Percentiles rank a stretch among this genome's conserved stretches.
These are phyloP conservation scores for Trichonephila clavipes DNA, from an alignment of 1,140 invertebrate genomes.

Conservation along the genomic window DNA sequence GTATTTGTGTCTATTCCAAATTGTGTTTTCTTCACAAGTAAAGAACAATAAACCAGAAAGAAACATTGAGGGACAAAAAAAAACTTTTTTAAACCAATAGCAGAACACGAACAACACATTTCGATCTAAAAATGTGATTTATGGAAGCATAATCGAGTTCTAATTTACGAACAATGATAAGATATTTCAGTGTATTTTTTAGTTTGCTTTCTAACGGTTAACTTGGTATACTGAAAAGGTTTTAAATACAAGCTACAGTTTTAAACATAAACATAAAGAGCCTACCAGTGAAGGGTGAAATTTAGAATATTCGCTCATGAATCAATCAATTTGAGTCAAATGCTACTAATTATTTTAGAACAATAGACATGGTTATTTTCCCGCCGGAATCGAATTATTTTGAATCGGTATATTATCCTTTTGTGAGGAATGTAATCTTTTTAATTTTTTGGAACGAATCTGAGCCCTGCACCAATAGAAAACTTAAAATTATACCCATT, in stretches of 20 bases:
- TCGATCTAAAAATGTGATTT: too few species aligned
- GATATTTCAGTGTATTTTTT: neutral
- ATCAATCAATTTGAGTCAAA: conserved; percentile 10
- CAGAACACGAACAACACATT: too few species aligned
- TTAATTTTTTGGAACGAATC: neutral
- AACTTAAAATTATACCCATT: conserved; percentile 44
- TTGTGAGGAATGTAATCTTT: neutral
- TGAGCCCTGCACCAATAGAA: neutral
- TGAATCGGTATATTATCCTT: conserved; percentile 16
- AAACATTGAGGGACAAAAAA: too few species aligned
- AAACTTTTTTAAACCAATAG: too few species aligned
- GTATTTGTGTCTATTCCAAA: too few species aligned
- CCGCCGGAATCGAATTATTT: conserved; percentile 4
- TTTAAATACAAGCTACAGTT: neutral
- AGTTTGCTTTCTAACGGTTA: neutral
- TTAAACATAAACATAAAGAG: neutral
- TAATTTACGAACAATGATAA: neutral
- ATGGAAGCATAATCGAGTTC: neutral
- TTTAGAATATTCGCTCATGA: neutral
- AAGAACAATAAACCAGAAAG: too few species aligned
- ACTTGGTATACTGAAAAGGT: neutral
- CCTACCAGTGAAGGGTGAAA: neutral
- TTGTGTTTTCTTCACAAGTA: too few species aligned
- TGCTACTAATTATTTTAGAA: conserved; percentile 16
- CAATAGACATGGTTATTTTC: conserved; percentile 24